Percentiles rank a stretch among this genome's conserved stretches.
phyloP scores from a whole-genome alignment of 2,113 vertebrate genomes.

The Geococcyx californianus region DNA sequence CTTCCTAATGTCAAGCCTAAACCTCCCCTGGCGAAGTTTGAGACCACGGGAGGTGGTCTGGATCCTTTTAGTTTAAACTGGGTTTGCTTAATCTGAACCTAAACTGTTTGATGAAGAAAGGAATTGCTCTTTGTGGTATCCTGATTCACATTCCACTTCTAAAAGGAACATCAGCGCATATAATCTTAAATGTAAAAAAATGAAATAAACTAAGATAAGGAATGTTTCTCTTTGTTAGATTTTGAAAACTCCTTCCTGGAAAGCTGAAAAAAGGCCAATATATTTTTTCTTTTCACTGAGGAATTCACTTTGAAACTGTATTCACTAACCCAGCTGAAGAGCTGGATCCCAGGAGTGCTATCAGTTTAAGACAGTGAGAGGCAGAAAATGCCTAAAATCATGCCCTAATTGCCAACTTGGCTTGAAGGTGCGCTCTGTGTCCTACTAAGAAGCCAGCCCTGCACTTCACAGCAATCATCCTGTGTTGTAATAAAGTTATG shows the following conservation, averaged over 20 bases:
- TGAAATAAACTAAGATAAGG: not conserved
- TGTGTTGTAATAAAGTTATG: not conserved
- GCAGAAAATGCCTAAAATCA: constrained; percentile 36
- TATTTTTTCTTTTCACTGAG: not conserved
- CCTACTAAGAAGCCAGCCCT: not conserved
- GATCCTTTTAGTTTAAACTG: not conserved
- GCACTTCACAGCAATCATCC: not conserved
- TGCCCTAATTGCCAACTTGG: constrained; percentile 40
- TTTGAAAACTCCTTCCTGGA: constrained; percentile 22
- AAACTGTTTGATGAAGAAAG: not conserved
- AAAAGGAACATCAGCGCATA: not conserved
- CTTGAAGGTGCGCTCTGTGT: not conserved
- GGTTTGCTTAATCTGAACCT: not conserved
- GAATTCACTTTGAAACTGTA: constrained; percentile 26
- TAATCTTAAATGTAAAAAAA: not conserved
- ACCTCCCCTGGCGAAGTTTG: too few relatives aligned
- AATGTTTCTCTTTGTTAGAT: not conserved
- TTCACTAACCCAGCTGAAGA: constrained; percentile 27
- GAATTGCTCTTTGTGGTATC: not conserved
- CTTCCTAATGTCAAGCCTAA: too few relatives aligned
- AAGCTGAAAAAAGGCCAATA: not conserved
- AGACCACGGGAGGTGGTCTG: too few relatives aligned
- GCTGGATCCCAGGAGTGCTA: constrained; percentile 31
- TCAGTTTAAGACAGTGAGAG: constrained; percentile 25
- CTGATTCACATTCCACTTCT: not conserved